phyloP scores from a whole-genome alignment of 2,888 invertebrate genomes.

The Onthophagus sagittarius region DNA sequence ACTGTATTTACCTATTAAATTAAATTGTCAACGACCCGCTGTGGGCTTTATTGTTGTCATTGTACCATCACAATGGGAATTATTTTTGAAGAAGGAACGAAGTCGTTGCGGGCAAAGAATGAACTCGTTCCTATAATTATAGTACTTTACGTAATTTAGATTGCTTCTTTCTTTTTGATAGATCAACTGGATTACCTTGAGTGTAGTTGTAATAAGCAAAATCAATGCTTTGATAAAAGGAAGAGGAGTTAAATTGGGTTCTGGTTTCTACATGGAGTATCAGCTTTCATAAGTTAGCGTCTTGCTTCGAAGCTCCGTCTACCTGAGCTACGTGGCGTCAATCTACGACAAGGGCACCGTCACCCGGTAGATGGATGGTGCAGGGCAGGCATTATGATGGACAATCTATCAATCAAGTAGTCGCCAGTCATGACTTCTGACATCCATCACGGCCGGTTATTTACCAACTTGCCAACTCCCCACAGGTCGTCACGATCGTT shows the following conservation, averaged over 20 bases:
- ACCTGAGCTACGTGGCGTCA: constrained; percentile 36
- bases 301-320: constrained; percentile 17
- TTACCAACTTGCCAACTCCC: constrained; percentile 23
- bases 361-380: constrained; percentile 45
- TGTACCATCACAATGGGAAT: not conserved
- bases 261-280: not conserved
- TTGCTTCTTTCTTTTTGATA: not conserved
- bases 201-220: not conserved
- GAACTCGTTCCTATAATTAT: not conserved
- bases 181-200: not conserved
- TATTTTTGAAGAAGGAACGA: not conserved
- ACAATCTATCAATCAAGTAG: constrained; percentile 49
- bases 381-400: constrained; percentile 48
- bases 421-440: constrained; percentile 46
- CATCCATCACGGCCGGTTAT: constrained; percentile 33
- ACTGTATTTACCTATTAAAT: constrained; percentile 12
- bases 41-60: not conserved
- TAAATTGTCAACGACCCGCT: constrained; percentile 10
- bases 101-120: not conserved
- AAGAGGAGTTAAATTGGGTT: not conserved
- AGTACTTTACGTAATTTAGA: not conserved
- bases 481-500: constrained; percentile 5
- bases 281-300: not conserved
- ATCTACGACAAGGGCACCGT: constrained; percentile 38
- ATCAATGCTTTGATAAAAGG: not conserved